Base-by-base conservation (phyloP, 2,888 invertebrate species). In the Eurois occulta region DNA sequence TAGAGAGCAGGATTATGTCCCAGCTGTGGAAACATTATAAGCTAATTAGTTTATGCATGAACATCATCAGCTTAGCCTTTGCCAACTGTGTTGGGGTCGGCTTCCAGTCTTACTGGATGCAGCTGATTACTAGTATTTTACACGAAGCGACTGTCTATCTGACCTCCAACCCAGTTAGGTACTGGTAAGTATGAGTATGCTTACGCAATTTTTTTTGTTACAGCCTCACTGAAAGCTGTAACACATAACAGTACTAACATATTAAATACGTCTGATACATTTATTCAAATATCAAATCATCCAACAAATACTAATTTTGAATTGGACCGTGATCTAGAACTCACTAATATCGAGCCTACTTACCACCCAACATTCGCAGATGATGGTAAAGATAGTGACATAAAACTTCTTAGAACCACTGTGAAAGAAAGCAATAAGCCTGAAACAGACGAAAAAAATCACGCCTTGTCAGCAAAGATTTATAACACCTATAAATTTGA, bases 331-430 rank as follows among this genome's bases (percentile, higher is more conserved):
- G 28, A 7, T 35, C 24, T 28, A 62, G 28, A 48, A 18, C 2
- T n/a, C 11, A 52, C 16, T 11, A 80, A 52, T n/a, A 2, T 48
- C 4, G 1, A 35, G 4, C 1, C 13, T 10, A 16, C 4, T 2
- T 77, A 73, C 8, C 13, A 8, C 21, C 70, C 82, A 24, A 72
- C 55, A 21, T 72, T 83, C 5, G 35, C 72, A 38, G n/a, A 75
- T 24, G 60, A 69, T 8, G 65, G 46, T 3, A 6, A 16, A 10
- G 81, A 66, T 1, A 38, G 46, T 46, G 52, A 71, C 0, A 43
- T 8, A 1, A 18, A 48, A 24, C 1, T n/a, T 0, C 18, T 58
- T 28, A 28, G 24, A 3, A 13, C 1, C 24, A 69, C n/a, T n/a
- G 46, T 72, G 16, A 38, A n/a, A 16, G 18, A 48, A n/a, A 60